A percentile compares a stretch with the other conserved stretches of the same genome.
phyloP scores from a whole-genome alignment of 2,113 vertebrate genomes.

The Aplodontia rufa region DNA sequence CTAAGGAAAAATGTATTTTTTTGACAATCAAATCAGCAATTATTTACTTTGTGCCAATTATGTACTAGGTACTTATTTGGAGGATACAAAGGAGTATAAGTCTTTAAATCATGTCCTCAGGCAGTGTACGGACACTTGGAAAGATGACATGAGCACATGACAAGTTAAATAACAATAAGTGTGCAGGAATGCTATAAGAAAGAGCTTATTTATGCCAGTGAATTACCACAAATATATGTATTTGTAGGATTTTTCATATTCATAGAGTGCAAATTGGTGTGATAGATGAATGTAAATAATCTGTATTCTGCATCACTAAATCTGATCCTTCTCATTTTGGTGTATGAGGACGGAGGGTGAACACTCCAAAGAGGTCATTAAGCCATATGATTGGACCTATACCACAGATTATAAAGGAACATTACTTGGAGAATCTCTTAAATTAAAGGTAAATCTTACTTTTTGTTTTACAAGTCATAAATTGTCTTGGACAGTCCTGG shows the following conservation, averaged over 20 bases:
- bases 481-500: not conserved
- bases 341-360: constrained; percentile 92
- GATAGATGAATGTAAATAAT: not conserved
- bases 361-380: constrained; percentile 94
- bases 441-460: constrained; percentile 87
- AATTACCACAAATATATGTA: not conserved
- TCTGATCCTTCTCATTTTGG: constrained; percentile 58
- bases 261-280: not conserved
- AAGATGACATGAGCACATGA: not conserved
- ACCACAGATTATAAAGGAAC: constrained; percentile 98
- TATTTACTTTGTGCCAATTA: not conserved
- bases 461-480: constrained; percentile 37
- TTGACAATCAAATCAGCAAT: not conserved
- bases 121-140: not conserved
- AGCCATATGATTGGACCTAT: constrained; percentile 97
- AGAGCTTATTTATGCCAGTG: not conserved
- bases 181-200: not conserved
- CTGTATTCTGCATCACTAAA: not conserved
- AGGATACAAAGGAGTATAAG: not conserved
- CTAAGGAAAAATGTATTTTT: not conserved
- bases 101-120: not conserved
- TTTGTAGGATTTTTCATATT: not conserved
- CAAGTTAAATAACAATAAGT: not conserved
- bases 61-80: not conserved
- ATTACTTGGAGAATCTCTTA: constrained; percentile 89